A percentile compares a stretch with the other conserved stretches of the same genome.
phyloP scores from a whole-genome alignment of 2,888 invertebrate genomes.

The Ischnus inquisitorius region DNA sequence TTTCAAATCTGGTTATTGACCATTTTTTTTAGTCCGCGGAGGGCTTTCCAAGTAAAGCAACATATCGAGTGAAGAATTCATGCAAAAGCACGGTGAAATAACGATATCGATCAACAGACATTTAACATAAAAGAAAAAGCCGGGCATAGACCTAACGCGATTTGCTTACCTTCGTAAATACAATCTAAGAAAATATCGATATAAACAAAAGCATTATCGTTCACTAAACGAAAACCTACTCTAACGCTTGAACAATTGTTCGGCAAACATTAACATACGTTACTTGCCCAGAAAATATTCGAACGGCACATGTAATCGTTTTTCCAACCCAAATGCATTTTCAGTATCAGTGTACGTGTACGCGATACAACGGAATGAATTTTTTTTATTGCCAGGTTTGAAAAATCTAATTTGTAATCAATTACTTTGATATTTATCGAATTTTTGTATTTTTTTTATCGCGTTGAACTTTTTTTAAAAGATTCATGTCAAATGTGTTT shows the following conservation, averaged over 20 bases:
- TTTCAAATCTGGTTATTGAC: not conserved
- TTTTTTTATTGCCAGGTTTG: not conserved
- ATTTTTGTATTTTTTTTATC: not conserved
- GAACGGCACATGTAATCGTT: slow-evolving; percentile 58
- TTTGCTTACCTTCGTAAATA: slow-evolving; percentile 62
- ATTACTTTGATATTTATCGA: not conserved
- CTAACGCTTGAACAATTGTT: slow-evolving; percentile 1
- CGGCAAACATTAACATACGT: slow-evolving; percentile 37
- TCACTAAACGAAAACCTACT: slow-evolving; percentile 4
- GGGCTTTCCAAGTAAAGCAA: slow-evolving; percentile 1
- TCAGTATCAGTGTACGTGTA: slow-evolving; percentile 79
- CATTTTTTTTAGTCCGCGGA: not conserved
- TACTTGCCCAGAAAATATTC: slow-evolving; percentile 40
- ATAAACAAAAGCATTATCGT: not conserved
- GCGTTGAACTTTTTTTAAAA: no score
- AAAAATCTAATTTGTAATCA: slow-evolving; percentile 5
- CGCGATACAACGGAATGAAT: slow-evolving; percentile 27
- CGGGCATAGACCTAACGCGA: slow-evolving; percentile 47
- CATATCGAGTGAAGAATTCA: not conserved
- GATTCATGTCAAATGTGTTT: not conserved
- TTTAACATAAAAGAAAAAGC: slow-evolving; percentile 58
- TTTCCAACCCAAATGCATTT: slow-evolving; percentile 76
- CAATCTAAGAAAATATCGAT: slow-evolving; percentile 12
- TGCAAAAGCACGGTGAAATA: slow-evolving; percentile 48
- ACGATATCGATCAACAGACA: slow-evolving; percentile 20